Conservation (phyloP, 2,888 invertebrate genomes). For the Anoplius nigerrimus region DNA sequence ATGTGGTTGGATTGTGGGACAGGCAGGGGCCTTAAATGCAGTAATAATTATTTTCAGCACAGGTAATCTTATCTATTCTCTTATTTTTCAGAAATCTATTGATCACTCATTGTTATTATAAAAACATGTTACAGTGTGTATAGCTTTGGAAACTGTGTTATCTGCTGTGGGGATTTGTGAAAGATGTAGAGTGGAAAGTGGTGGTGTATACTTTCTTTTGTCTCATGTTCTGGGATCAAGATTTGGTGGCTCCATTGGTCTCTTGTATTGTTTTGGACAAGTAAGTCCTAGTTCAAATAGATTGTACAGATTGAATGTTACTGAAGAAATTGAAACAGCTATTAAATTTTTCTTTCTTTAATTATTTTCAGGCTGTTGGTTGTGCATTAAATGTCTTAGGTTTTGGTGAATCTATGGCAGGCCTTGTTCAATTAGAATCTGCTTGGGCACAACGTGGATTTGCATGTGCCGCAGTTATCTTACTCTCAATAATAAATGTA, state of each 20-base stretch:
- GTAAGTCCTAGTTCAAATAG: conserved; percentile 75
- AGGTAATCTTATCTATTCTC: conserved; percentile 78
- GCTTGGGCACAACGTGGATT: conserved; percentile 91
- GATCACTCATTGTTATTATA: not conserved
- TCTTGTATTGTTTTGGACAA: conserved; percentile 97
- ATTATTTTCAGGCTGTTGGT: conserved; percentile 87
- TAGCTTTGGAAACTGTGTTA: conserved; percentile 93
- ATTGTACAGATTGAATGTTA: conserved; percentile 9
- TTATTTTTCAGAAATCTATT: not conserved
- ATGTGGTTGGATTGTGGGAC: conserved; percentile 98
- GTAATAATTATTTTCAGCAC: conserved; percentile 88
- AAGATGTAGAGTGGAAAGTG: conserved; percentile 94
- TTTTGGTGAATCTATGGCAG: conserved; percentile 97
- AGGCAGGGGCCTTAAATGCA: conserved; percentile 89
- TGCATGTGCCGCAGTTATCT: conserved; percentile 89
- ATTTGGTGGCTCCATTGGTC: conserved; percentile 93
- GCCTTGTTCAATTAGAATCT: conserved; percentile 84
- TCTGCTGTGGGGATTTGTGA: conserved; percentile 98
- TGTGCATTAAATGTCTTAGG: conserved; percentile 97
- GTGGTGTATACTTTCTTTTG: conserved; percentile 97
- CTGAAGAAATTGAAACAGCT: conserved; percentile 5
- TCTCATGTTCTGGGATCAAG: conserved; percentile 95
- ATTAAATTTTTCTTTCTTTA: conserved; percentile 33
- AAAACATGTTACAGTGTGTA: conserved; percentile 81
- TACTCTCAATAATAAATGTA: conserved; percentile 93